phyloP scores from a whole-genome alignment of 1,140 invertebrate genomes.

The Samia ricini region DNA sequence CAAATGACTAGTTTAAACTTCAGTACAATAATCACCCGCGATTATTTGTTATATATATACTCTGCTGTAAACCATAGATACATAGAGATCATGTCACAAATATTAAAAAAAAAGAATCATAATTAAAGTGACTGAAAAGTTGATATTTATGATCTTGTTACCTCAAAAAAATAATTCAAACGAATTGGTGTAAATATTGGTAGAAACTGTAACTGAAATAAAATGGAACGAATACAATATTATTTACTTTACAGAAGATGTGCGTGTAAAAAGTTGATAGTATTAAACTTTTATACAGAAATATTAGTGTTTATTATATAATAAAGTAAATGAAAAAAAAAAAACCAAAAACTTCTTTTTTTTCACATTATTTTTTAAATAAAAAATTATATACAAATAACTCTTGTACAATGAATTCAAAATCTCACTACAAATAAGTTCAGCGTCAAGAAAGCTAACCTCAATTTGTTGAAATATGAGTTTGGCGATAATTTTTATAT shows the following conservation, averaged over 20 bases:
- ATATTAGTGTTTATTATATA: background rate
- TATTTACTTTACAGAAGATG: background rate
- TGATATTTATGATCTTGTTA: background rate
- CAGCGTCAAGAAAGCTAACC: too few relatives aligned
- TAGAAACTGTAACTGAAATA: background rate
- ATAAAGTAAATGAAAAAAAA: background rate
- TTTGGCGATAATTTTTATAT: too few relatives aligned
- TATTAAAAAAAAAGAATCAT: background rate
- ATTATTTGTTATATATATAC: background rate
- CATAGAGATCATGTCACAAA: background rate
- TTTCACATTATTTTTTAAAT: background rate
- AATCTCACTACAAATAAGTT: too few relatives aligned
- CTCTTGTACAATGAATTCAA: too few relatives aligned
- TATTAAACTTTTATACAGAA: slow-evolving; percentile 26
- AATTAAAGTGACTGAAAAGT: background rate
- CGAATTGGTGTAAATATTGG: slow-evolving; percentile 11
- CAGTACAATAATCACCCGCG: background rate
- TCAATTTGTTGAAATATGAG: too few relatives aligned
- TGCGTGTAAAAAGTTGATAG: slow-evolving; percentile 15
- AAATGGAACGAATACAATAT: background rate
- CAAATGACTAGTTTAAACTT: background rate
- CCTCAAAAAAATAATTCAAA: slow-evolving; percentile 4
- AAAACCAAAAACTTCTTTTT: background rate
- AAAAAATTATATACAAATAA: background rate
- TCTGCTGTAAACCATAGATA: background rate